Base-by-base conservation (phyloP, 1,140 invertebrate species). In the Listronotus bonariensis region DNA sequence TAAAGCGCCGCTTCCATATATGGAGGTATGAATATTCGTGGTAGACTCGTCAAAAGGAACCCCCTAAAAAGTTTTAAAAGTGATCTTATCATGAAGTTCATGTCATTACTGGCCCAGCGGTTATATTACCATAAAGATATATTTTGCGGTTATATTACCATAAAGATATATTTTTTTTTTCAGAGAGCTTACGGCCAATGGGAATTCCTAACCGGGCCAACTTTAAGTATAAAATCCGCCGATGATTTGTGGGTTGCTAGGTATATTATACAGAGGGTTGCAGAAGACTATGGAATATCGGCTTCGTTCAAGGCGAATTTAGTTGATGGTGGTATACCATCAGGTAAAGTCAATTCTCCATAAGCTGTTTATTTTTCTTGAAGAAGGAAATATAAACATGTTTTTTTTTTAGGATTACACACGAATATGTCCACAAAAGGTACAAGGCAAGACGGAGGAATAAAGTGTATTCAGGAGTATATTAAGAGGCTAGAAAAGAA, bases 201-300 rank as follows among this genome's bases (percentile, higher is more conserved):
- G 88, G 87, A 89, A 74, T 87, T 84, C 78, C 86, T 89, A 80
- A 85, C 89, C 12, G 88, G 89, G 6, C 87, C 89, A 1, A 86
- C 85, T 20, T 81, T 88, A 43, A 92, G 92, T 3, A 92, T 95
- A 41, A 80, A 83, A 9, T 88, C 90, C 72, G 92, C 86, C 3
- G 93, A 95, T 74, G 90, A 95, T 73, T 79, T 95, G 31, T 95
- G 92, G 92, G 84, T 95, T 68, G 82, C 89, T 0, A 80, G 93
- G 18, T 93, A 87, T 80, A 82, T 96, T 15, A 81, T 96, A 14
- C 86, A 92, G 70, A 80, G 92, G 65, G 86, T 95, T 6, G 89
- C 91, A 10, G 93, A 95, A 77, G 92, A 95, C 72, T 95, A 91
- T 79, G 90, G 90, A n/a, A 85, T 95, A 56, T 80, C 86, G 17